A percentile compares a stretch with the other conserved stretches of the same genome.
phyloP scores from a whole-genome alignment of 1,140 invertebrate species.

The Parapsyche elsis region DNA sequence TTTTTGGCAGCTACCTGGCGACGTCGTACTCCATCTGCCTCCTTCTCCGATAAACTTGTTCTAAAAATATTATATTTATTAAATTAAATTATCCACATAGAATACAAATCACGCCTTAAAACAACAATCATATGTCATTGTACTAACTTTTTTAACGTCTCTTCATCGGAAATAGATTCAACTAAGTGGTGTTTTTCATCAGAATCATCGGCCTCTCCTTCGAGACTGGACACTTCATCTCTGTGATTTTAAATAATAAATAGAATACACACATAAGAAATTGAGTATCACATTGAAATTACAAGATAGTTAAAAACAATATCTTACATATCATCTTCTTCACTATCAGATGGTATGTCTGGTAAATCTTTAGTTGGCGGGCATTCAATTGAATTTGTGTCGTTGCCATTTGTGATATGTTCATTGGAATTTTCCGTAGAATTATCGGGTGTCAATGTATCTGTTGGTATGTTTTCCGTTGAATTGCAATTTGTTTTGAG shows the following conservation, averaged over 20 bases:
- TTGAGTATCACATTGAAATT: neutral
- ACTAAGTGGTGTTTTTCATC: neutral
- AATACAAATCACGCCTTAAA: too few species aligned
- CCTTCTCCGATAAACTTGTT: neutral
- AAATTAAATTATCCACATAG: too few species aligned
- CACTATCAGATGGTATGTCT: slow-evolving; percentile 43
- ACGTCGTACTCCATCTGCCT: slow-evolving; percentile 17
- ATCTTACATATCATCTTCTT: slow-evolving; percentile 35
- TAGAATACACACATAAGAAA: neutral
- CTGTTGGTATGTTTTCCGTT: slow-evolving; percentile 54
- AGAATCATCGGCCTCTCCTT: neutral
- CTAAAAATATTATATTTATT: too few species aligned
- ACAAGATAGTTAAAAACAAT: neutral
- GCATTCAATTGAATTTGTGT: slow-evolving; percentile 29
- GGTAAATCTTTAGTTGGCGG: slow-evolving; percentile 50
- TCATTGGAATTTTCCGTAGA: slow-evolving; percentile 58
- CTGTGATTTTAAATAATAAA: neutral
- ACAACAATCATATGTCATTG: too few species aligned
- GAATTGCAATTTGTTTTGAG: slow-evolving; percentile 60
- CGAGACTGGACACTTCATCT: slow-evolving; percentile 14
- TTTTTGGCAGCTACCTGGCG: slow-evolving; percentile 1
- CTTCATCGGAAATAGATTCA: too few species aligned
- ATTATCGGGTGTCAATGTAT: slow-evolving; percentile 11
- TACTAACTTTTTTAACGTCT: neutral
- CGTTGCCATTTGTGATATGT: slow-evolving; percentile 33